Evolutionary conservation across 2,113 vertebrate species (phyloP), one percentile per base, ranked within the genome.

Genomic region (Hippocampus guttulatus): DNA sequence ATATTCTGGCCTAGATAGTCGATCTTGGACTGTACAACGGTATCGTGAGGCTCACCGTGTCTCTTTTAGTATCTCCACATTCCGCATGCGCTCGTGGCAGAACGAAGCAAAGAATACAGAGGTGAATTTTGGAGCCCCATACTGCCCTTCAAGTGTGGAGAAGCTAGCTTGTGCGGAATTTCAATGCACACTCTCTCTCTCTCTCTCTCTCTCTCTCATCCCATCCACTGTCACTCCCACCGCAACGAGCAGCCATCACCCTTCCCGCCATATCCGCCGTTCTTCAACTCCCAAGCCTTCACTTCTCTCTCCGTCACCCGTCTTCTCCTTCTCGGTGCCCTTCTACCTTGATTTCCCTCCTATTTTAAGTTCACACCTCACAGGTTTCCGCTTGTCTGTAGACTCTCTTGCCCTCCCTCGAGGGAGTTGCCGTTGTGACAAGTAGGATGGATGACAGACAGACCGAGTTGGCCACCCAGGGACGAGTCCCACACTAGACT

Each of bases 401-500:
- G 71, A 70, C 79, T 81, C 78, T 23, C 69, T 67, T 68, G 70
- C 70, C 68, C 75, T 85, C 84, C 86, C 83, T 85, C 63, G 3
- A 70, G 83, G 82, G 83, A 74, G 71, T 76, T 80, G 71, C 70
- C 8, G 54, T 67, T 77, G 85, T 90, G 90, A 91, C 88, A 86
- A 85, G 68, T 80, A 64, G 79, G 80, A 78, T 72, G 70, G 81
- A 84, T 91, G 92, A 92, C 87, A 69, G 91, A 89, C 89, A 88
- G 81, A 60, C 45, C 77, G 70, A 25, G 16, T 65, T 21, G 81
- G 78, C 75, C 58, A 47, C 71, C 71, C 43, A 23, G 70, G 80
- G 82, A 86, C 80, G 66, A 85, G 74, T 76, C 75, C 73, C 77
- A 67, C 61, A 64, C 70, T 20, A 9, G 33, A 16, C 41, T 2